Evolutionary conservation across 92 coral and sea anemone genomes (phyloP).

Genomic region (Zoanthus sociatus): DNA sequence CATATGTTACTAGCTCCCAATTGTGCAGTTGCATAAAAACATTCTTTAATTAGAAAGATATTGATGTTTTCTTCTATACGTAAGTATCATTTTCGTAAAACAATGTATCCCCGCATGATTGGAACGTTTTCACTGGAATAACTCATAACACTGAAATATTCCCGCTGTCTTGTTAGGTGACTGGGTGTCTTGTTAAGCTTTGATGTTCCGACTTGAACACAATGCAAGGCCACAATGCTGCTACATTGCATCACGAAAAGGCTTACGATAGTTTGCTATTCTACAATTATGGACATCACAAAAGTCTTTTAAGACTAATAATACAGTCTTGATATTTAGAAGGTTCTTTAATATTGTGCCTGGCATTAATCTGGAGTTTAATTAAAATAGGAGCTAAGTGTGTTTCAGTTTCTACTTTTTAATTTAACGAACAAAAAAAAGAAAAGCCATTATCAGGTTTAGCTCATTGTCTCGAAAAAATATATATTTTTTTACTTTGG

Average conservation of each 20-base stretch:
- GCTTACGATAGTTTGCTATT: neutral
- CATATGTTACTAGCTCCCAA: slow-evolving; percentile 27
- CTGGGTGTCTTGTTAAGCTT: slow-evolving; percentile 47
- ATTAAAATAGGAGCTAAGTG: neutral
- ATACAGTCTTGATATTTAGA: neutral
- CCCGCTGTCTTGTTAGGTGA: slow-evolving; percentile 45
- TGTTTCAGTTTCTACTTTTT: no score
- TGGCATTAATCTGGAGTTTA: neutral
- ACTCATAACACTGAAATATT: slow-evolving; percentile 25
- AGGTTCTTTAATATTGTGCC: neutral
- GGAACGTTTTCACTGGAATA: slow-evolving; percentile 40
- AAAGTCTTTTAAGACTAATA: neutral
- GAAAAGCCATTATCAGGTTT: no score
- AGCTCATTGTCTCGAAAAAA: no score
- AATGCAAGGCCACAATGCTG: neutral
- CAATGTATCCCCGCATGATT: slow-evolving; percentile 42
- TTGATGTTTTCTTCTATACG: slow-evolving; percentile 24
- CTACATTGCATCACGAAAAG: slow-evolving; percentile 18
- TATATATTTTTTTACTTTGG: no score
- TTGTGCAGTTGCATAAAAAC: slow-evolving; percentile 9
- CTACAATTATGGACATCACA: neutral
- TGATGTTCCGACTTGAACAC: slow-evolving; percentile 34
- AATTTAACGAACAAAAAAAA: no score
- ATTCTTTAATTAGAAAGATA: slow-evolving; percentile 30
- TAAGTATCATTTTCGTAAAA: slow-evolving; percentile 12